Conservation (phyloP, 2,797 vertebrate genomes). For the Lacerta agilis region DNA sequence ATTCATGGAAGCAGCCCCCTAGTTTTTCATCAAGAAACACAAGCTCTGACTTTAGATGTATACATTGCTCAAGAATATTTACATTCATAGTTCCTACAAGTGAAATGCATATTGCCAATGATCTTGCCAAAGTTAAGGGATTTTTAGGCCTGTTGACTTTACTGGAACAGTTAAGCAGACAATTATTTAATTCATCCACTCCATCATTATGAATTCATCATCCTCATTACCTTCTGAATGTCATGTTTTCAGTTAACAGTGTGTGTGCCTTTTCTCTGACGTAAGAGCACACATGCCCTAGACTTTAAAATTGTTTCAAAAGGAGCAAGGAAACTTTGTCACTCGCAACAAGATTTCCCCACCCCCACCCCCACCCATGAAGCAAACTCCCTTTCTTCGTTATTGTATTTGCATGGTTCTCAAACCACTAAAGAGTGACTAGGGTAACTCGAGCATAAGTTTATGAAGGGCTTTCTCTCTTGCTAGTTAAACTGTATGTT, state of each 20-base stretch:
- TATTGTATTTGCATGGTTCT: neutral
- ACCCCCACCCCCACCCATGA: neutral
- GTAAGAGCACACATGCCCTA: neutral
- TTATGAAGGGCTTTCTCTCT: no score
- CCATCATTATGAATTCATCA: no score
- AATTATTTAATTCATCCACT: no score
- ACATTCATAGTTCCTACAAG: neutral
- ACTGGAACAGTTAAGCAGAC: neutral
- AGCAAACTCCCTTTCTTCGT: neutral
- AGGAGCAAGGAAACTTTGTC: neutral
- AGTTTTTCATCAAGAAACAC: neutral
- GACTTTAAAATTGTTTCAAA: neutral
- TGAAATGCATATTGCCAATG: neutral
- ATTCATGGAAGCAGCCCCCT: constrained; percentile 5
- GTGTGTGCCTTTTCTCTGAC: neutral
- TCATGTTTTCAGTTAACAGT: neutral
- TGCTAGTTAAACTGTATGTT: no score
- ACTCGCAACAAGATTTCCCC: neutral
- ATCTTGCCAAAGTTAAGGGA: neutral
- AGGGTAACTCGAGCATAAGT: neutral
- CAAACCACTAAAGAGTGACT: neutral
- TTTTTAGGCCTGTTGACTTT: neutral
- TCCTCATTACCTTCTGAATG: neutral
- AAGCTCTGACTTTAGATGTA: neutral
- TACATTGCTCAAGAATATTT: neutral